Conservation (phyloP, 1,140 invertebrate genomes). For the Tetramorium parvispinum region DNA sequence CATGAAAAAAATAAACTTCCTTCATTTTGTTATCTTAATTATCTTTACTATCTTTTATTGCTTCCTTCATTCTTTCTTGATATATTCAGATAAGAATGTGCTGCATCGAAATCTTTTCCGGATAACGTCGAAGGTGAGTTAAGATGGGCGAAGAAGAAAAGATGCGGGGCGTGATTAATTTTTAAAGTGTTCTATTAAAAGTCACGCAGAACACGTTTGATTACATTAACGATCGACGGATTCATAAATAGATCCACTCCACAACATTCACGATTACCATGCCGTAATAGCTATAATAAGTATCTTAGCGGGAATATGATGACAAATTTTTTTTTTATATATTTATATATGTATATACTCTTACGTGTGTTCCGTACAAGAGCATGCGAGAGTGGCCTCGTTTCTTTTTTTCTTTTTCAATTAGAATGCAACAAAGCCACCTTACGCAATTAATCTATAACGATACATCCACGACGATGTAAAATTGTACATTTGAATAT, state of each 20-base stretch:
- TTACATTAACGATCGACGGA: slow-evolving; percentile 84
- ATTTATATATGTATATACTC: slow-evolving; percentile 59
- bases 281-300: slow-evolving; percentile 78
- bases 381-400: slow-evolving; percentile 69
- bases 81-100: not conserved
- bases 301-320: slow-evolving; percentile 76
- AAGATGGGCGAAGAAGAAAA: slow-evolving; percentile 31
- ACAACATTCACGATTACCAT: slow-evolving; percentile 83
- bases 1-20: not conserved
- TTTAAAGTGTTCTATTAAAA: slow-evolving; percentile 84
- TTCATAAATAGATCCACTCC: slow-evolving; percentile 82
- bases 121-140: not conserved
- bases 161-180: slow-evolving; percentile 66
- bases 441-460: slow-evolving; percentile 72
- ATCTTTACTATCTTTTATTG: not conserved
- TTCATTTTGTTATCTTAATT: not conserved
- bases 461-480: slow-evolving; percentile 76
- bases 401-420: not conserved
- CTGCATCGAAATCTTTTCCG: not conserved
- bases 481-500: slow-evolving; percentile 73
- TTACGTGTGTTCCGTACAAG: slow-evolving; percentile 67
- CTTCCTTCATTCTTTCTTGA: not conserved
- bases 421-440: slow-evolving; percentile 66
- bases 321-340: slow-evolving; percentile 71
- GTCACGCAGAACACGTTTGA: slow-evolving; percentile 84